Conservation (phyloP, 2,888 invertebrate genomes). For the Mimachlamys varia region DNA sequence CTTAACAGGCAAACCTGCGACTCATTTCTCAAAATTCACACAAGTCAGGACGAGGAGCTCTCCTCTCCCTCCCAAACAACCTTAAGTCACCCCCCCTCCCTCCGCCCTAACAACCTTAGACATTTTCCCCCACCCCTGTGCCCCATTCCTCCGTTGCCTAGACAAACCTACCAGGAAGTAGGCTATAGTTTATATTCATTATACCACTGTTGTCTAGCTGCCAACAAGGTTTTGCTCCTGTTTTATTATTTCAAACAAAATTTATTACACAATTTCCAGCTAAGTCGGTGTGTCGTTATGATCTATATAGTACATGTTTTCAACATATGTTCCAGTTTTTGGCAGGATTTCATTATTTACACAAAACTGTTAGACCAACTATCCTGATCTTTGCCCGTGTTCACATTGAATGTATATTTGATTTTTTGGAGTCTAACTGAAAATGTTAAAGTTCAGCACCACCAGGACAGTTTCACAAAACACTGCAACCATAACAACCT, state of each 20-base stretch:
- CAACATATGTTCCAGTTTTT: too few species aligned
- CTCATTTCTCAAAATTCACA: neutral
- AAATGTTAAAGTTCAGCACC: too few species aligned
- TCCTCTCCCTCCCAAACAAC: too few species aligned
- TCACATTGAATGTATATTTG: too few species aligned
- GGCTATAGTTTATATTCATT: neutral
- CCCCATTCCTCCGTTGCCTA: neutral
- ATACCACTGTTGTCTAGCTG: neutral
- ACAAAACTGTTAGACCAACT: too few species aligned
- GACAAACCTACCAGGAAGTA: neutral
- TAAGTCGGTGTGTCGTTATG: neutral
- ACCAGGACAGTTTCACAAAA: too few species aligned
- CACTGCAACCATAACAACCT: too few species aligned
- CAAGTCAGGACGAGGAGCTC: too few species aligned
- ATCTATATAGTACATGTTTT: neutral
- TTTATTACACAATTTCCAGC: neutral
- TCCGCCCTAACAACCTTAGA: neutral
- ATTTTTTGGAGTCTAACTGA: too few species aligned
- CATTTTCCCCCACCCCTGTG: neutral
- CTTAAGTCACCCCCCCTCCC: neutral
- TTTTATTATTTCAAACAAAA: neutral
- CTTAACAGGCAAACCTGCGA: neutral
- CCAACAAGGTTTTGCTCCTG: neutral
- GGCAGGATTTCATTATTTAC: too few species aligned
- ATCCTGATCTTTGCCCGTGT: too few species aligned